Conservation (phyloP, 2,888 invertebrate species). For the Esperia sulphurella region DNA sequence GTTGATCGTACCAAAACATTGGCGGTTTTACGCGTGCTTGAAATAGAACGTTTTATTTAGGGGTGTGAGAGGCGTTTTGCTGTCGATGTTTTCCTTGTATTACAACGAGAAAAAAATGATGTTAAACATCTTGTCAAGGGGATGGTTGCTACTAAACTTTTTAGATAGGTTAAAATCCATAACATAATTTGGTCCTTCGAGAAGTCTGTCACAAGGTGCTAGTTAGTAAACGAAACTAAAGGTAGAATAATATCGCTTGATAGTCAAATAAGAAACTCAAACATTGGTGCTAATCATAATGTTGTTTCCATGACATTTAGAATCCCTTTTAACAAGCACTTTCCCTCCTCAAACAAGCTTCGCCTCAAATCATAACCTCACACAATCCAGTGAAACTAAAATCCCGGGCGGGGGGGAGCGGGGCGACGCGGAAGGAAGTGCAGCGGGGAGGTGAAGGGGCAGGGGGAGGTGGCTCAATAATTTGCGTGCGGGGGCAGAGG, state of each 20-base stretch:
- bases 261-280: too few species aligned
- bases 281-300: too few species aligned
- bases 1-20: constrained; percentile 33
- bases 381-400: constrained; percentile 12
- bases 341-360: not conserved
- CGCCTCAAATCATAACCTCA: constrained; percentile 10
- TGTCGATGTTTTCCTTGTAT: not conserved
- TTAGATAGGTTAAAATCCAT: too few species aligned
- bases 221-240: too few species aligned
- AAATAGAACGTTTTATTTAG: not conserved
- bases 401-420: constrained; percentile 41
- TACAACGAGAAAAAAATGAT: too few species aligned
- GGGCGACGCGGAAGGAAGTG: constrained; percentile 53
- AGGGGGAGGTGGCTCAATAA: constrained; percentile 46
- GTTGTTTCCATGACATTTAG: not conserved
- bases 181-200: too few species aligned
- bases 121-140: too few species aligned
- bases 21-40: constrained; percentile 4
- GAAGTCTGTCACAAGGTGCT: too few species aligned
- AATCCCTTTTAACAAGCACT: not conserved
- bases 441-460: constrained; percentile 30
- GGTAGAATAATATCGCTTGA: too few species aligned
- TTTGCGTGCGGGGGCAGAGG: constrained; percentile 51
- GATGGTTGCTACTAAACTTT: too few species aligned
- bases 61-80: not conserved